These are phyloP conservation scores for Girardinichthys multiradiatus DNA, from an alignment of 2,113 vertebrate species.

Conservation along the genomic window DNA sequence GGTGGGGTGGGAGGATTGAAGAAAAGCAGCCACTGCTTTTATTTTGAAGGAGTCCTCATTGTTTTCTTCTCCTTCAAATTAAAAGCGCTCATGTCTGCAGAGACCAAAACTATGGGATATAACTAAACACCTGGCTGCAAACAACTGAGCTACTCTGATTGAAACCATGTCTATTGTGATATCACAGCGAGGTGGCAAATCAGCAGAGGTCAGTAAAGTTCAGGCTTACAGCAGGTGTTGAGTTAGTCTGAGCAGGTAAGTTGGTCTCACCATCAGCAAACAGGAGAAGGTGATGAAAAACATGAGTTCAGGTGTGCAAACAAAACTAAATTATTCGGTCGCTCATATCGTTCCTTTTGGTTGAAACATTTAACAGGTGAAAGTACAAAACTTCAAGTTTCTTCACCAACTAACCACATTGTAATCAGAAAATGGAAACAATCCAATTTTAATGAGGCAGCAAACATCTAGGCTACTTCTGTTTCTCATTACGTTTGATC, in stretches of 20 bases:
- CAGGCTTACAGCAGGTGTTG: slow-evolving; percentile 7
- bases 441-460: too few relatives aligned
- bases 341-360: too few relatives aligned
- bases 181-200: slow-evolving; percentile 15
- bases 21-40: slow-evolving; percentile 39
- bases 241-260: slow-evolving; percentile 33
- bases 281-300: neutral
- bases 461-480: too few relatives aligned
- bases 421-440: too few relatives aligned
- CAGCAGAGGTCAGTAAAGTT: slow-evolving; percentile 7
- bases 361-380: too few relatives aligned
- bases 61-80: slow-evolving; percentile 39
- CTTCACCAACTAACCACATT: too few relatives aligned
- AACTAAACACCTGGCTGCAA: neutral
- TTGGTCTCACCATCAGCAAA: neutral
- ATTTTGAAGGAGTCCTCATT: slow-evolving; percentile 36
- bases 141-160: slow-evolving; percentile 25
- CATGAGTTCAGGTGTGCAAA: too few relatives aligned
- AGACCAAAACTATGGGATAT: neutral
- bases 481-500: too few relatives aligned
- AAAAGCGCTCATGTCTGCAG: slow-evolving; percentile 29
- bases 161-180: slow-evolving; percentile 27
- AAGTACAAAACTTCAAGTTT: too few relatives aligned
- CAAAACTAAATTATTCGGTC: too few relatives aligned
- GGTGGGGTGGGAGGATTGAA: neutral